phyloP scores from a whole-genome alignment of 2,797 vertebrate genomes.

The Taeniopygia guttata region DNA sequence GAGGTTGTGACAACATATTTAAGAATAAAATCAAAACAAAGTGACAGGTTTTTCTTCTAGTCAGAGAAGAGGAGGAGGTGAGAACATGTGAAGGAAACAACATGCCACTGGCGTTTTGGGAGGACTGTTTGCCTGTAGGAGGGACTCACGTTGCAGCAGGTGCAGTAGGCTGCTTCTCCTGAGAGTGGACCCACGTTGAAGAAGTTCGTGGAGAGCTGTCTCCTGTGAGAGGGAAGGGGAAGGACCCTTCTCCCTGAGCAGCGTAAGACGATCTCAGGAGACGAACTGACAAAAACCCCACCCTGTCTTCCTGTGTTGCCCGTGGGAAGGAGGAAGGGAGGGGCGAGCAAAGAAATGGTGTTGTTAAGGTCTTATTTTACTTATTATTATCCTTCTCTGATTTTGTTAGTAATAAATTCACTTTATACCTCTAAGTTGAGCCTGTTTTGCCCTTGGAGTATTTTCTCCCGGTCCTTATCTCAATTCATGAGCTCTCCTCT shows the following conservation, averaged over 20 bases:
- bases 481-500: not conserved
- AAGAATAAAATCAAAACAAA: not conserved
- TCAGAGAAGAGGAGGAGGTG: not conserved
- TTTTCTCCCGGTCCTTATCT: not conserved
- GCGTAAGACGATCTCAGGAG: not conserved
- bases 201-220: not conserved
- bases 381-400: not conserved
- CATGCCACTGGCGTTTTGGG: not conserved
- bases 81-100: not conserved
- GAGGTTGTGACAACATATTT: not conserved
- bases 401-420: not conserved
- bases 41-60: not conserved
- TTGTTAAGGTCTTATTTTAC: not conserved
- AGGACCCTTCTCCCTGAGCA: not conserved
- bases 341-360: not conserved
- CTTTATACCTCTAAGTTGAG: not conserved
- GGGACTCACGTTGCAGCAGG: not conserved
- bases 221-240: not conserved
- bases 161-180: not conserved
- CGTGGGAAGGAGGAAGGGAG: not conserved
- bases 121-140: not conserved
- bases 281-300: rapidly evolving
- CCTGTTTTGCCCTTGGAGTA: not conserved
- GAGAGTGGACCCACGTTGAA: rapidly evolving
- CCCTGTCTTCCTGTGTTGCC: rapidly evolving